Percentiles rank a stretch among this genome's conserved stretches.
Conservation (phyloP, 1,140 invertebrate genomes). For the Battus philenor region DNA sequence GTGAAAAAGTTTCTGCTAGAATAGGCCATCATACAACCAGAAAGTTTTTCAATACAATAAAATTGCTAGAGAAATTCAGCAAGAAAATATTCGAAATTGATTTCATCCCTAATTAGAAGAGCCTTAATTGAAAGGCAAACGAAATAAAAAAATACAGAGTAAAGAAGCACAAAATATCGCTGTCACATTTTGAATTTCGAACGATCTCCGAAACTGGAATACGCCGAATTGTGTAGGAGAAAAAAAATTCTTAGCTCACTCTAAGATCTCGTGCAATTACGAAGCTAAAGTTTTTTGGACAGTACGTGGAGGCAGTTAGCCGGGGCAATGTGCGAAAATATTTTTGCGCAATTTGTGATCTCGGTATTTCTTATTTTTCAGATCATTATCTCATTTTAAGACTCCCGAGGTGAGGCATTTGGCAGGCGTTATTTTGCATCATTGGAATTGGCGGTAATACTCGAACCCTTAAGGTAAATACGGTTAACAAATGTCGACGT, state of each 20-base stretch:
- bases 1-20: no score
- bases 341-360: constrained; percentile 14
- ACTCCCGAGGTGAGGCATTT: background rate
- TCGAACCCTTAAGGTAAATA: background rate
- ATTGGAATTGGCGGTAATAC: constrained; percentile 3
- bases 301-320: constrained; percentile 8
- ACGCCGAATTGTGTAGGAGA: constrained; percentile 5
- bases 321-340: constrained; percentile 13
- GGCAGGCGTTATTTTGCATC: constrained; percentile 8
- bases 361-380: constrained; percentile 14
- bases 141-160: background rate
- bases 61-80: no score
- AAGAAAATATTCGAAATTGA: no score
- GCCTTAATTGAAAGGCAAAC: constrained; percentile 1
- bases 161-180: constrained; percentile 8
- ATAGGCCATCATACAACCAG: no score
- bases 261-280: constrained; percentile 9
- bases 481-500: no score
- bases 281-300: constrained; percentile 2
- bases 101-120: no score
- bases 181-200: constrained; percentile 16
- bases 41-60: no score
- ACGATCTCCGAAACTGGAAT: constrained; percentile 4
- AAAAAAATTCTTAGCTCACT: constrained; percentile 3
- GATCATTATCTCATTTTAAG: constrained; percentile 14